Evolutionary conservation across 1,140 invertebrate genomes (phyloP), one percentile per base, ranked within the genome.

Genomic region (Sarcophaga peregrina): DNA sequence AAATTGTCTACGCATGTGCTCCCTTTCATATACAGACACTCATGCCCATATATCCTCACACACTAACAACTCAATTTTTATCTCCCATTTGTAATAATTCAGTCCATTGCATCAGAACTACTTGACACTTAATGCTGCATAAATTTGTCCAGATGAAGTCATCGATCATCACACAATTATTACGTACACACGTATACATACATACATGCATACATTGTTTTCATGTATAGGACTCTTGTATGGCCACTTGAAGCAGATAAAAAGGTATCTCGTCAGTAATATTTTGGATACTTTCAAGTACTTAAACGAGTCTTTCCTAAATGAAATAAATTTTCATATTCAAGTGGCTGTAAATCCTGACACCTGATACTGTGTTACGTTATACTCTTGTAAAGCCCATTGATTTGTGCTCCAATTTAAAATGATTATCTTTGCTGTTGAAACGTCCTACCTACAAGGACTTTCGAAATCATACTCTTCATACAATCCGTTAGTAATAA

Each of bases 1-100:
- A 81, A 81, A 81, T 81, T 81, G 80, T 81, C 80, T 81, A 81
- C 52, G 80, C 80, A 62, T 81, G 54, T 20, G 52, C 25, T 9
- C 15, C 47, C 10, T 52, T 76, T 72, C 50, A 9, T 52, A 68
- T 20, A 68, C 20, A 17, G 5, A 20, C 17, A 20, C 5, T 25
- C 6, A 9, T 25, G 62, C 25, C 25, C 25, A 37, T 37, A 37
- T 37, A 37, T 4, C 25, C 1, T 37, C 25, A 37, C 25, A 37
- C 25, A 37, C 25, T 37, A 37, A 37, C 25, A 37, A 2, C 25
- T 37, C 25, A 37, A 37, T 37, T 37, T 4, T 37, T 37, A 37
- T 37, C 25, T 37, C 25, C 4, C 25, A 37, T 37, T 37, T 37
- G 25, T 37, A 37, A 37, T 37, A 37, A 37, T 37, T 37, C 25